Conservation (phyloP, 2,888 invertebrate genomes). For the Papilio protenor region DNA sequence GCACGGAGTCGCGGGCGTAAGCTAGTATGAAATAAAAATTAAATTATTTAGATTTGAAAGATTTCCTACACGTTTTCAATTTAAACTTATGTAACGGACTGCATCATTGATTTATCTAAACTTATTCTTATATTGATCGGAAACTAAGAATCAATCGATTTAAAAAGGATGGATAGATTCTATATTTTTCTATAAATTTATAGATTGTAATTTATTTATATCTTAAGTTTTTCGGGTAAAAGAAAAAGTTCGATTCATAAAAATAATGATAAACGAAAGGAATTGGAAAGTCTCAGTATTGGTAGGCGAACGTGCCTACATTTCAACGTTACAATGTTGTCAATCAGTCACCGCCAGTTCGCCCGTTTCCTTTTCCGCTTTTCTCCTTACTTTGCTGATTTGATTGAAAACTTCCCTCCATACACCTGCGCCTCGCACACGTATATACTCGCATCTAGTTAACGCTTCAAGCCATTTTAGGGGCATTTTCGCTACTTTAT, state of each 20-base stretch:
- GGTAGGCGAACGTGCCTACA: conserved; percentile 63
- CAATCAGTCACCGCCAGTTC: conserved; percentile 76
- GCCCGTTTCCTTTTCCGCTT: conserved; percentile 67
- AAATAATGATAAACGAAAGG: conserved; percentile 61
- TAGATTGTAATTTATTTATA: neutral
- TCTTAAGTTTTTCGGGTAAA: neutral
- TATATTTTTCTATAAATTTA: neutral
- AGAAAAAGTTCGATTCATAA: conserved; percentile 37
- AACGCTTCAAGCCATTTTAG: conserved; percentile 45
- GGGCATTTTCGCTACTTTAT: conserved; percentile 28
- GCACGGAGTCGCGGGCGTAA: too few relatives aligned
- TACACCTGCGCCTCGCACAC: conserved; percentile 66
- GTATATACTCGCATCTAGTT: conserved; percentile 46
- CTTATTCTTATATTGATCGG: too few relatives aligned
- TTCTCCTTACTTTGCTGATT: conserved; percentile 70
- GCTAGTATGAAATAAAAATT: too few relatives aligned
- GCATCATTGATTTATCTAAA: too few relatives aligned
- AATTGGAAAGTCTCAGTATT: conserved; percentile 58
- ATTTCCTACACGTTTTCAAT: too few relatives aligned
- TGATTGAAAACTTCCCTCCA: conserved; percentile 79
- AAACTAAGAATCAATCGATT: too few relatives aligned
- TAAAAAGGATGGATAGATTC: too few relatives aligned
- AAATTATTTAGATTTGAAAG: too few relatives aligned
- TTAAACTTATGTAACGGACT: too few relatives aligned
- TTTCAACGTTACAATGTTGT: conserved; percentile 72